Evolutionary conservation across 2,888 invertebrate species (phyloP).

Genomic region (Sarcophaga caerulescens): DNA sequence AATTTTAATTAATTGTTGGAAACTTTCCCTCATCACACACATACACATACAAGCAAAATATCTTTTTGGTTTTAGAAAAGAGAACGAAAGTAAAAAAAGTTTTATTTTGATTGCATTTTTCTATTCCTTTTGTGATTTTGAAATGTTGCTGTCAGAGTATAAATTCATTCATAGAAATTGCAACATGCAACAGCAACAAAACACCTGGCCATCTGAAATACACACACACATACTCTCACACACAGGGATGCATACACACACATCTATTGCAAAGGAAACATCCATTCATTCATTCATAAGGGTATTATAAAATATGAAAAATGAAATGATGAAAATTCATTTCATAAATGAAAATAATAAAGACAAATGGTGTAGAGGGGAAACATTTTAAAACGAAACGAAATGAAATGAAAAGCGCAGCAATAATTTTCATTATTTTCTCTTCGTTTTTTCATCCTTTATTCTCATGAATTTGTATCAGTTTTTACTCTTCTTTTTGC

Average conservation of each 20-base stretch:
- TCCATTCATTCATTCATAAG: not conserved
- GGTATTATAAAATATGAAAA: not conserved
- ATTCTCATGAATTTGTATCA: conserved; percentile 38
- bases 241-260: not conserved
- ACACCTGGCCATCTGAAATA: not conserved
- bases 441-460: not conserved
- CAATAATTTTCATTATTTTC: conserved; percentile 53
- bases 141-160: not conserved
- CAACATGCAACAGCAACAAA: not conserved
- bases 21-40: too few species aligned
- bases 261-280: not conserved
- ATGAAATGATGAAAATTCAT: conserved; percentile 30
- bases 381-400: not conserved
- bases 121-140: not conserved
- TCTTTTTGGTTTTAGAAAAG: too few species aligned
- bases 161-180: not conserved
- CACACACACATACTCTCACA: not conserved
- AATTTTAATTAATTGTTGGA: too few species aligned
- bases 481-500: not conserved
- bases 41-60: too few species aligned
- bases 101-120: not conserved
- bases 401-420: conserved; percentile 47
- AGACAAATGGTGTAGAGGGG: not conserved
- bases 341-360: conserved; percentile 46
- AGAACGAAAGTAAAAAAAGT: too few species aligned